Evolutionary conservation across 2,888 invertebrate genomes (phyloP).

Genomic region (Ecliptopera silaceata): DNA sequence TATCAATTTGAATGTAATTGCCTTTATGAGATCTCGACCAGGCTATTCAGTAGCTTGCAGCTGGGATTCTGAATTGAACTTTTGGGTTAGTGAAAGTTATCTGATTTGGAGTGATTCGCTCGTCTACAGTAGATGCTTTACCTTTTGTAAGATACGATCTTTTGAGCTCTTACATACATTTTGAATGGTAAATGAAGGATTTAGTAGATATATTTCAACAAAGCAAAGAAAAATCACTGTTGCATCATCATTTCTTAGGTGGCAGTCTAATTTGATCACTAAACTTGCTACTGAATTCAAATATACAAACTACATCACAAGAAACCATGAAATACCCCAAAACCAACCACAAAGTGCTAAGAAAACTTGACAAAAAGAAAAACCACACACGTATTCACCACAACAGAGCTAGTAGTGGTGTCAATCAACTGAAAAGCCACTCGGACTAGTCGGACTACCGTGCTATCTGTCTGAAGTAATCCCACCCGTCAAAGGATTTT

Average conservation of each 20-base stretch:
- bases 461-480: conserved; percentile 50
- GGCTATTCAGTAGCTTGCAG: conserved; percentile 37
- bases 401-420: conserved; percentile 35
- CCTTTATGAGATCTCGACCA: conserved; percentile 45
- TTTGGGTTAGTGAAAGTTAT: conserved; percentile 35
- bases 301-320: background rate
- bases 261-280: too few relatives aligned
- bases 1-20: conserved; percentile 75
- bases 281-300: too few relatives aligned
- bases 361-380: conserved; percentile 24
- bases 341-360: background rate
- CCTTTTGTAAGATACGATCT: conserved; percentile 8
- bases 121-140: conserved; percentile 15
- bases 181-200: background rate
- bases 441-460: conserved; percentile 45
- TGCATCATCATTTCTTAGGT: background rate
- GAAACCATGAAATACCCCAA: background rate
- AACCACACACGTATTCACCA: conserved; percentile 11
- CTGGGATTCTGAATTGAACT: conserved; percentile 29
- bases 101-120: conserved; percentile 28
- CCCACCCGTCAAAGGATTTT: conserved; percentile 40
- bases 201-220: too few relatives aligned
- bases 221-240: too few relatives aligned
- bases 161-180: conserved; percentile 5
- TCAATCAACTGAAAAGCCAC: conserved; percentile 62